Percentiles rank a stretch among this genome's conserved stretches.
phyloP scores from a whole-genome alignment of 2,113 vertebrate species.

The Engystomops pustulosus region DNA sequence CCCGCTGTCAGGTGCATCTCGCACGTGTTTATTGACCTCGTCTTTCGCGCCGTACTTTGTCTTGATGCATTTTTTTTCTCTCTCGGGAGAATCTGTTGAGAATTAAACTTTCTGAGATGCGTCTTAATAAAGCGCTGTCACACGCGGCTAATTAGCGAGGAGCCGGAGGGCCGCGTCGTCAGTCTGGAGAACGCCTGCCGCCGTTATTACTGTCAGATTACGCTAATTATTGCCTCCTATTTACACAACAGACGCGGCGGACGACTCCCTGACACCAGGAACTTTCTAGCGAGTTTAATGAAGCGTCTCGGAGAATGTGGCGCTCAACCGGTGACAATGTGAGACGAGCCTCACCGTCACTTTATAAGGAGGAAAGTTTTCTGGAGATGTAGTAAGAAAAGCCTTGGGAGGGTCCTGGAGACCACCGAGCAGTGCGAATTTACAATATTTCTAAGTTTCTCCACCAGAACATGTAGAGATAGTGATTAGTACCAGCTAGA shows the following conservation, averaged over 20 bases:
- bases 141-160: conserved; percentile 26
- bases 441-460: no score
- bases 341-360: background rate
- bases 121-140: background rate
- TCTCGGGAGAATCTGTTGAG: background rate
- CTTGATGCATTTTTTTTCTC: background rate
- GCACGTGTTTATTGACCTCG: background rate
- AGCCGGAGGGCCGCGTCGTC: background rate
- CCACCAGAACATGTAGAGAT: no score
- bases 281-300: background rate
- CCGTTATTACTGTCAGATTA: background rate
- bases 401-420: background rate
- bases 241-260: conserved; percentile 17
- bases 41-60: background rate
- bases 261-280: background rate
- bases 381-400: background rate
- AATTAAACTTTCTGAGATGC: background rate
- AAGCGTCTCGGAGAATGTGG: background rate
- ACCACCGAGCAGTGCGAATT: no score
- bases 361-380: background rate
- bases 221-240: conserved; percentile 4
- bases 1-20: background rate
- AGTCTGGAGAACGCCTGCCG: background rate
- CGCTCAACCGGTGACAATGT: background rate
- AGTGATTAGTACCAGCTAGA: no score